Evolutionary conservation across 2,888 invertebrate genomes (phyloP), one percentile per base, ranked within the genome.

Genomic region (Papilio protenor): DNA sequence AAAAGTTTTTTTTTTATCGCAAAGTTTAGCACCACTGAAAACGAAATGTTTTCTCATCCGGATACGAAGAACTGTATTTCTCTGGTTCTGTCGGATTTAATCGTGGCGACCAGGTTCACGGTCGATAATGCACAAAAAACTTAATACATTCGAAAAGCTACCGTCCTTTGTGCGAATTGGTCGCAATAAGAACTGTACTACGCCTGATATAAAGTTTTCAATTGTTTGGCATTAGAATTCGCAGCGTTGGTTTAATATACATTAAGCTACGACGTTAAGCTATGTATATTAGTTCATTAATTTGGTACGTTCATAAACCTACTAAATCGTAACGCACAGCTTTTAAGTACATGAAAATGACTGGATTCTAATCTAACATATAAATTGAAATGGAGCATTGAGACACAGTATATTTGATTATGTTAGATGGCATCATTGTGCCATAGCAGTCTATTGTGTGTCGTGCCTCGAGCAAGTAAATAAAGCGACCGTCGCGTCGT

Each of bases 101-200:
- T 78, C 76, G 66, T 18, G 57, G 47, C 73, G 55, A 70, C 59
- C 76, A 77, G 72, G 78, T 81, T 81, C 81, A 81, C 73, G 80
- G 81, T 77, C 77, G 79, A 81, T 81, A 80, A 79, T 64, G 59
- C 73, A 77, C 77, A 80, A 81, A 82, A 82, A 79, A 77, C 79
- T 77, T 52, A 55, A 52, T 79, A 75, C 79, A 75, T 52, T 75
- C 23, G 49, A 49, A 52, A 23, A 21, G 45, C 66, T 45, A 45
- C 40, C n/a, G 66, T 69, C 66, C 66, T n/a, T 45, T 45, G 45
- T 66, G n/a, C 21, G 12, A n/a, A n/a, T 45, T 11, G 40, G 12
- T 21, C 21, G 45, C 66, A 69, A 45, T 69, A 4, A 45, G n/a
- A 69, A 45, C 66, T 45, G 40, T 69, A 69, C 12, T 45, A 5